Percentiles rank a stretch among this genome's conserved stretches.
Evolutionary conservation across 30 jellyfish, hydroid and myxozoan species (phyloP).

Genomic region (Turritopsis rubra): DNA sequence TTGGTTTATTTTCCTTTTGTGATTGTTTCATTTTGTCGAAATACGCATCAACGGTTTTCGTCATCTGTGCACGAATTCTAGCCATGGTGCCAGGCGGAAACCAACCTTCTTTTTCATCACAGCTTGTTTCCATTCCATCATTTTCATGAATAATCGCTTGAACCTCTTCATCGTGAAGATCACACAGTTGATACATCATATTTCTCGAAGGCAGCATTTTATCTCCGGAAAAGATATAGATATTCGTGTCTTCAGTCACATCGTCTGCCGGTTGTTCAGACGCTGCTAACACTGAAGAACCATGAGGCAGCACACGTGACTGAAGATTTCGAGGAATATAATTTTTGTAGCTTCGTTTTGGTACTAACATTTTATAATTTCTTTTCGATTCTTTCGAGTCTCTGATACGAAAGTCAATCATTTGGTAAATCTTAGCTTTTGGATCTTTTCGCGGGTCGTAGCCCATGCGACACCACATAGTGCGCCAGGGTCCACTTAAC

Average conservation of each 20-base stretch:
- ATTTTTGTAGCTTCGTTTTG: slow-evolving; percentile 21
- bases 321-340: slow-evolving; percentile 34
- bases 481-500: slow-evolving; percentile 95
- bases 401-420: slow-evolving; percentile 65
- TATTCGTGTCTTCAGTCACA: slow-evolving; percentile 2
- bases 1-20: slow-evolving; percentile 15
- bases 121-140: slow-evolving; percentile 55
- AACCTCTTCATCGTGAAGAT: slow-evolving; percentile 57
- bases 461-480: slow-evolving; percentile 86
- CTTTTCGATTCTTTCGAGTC: slow-evolving; percentile 36
- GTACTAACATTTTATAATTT: slow-evolving; percentile 25
- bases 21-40: slow-evolving; percentile 29
- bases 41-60: slow-evolving; percentile 46
- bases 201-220: slow-evolving; percentile 59
- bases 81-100: slow-evolving; percentile 47
- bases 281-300: slow-evolving; percentile 28
- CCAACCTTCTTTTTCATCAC: slow-evolving; percentile 81
- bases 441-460: slow-evolving; percentile 89
- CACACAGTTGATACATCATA: slow-evolving; percentile 85
- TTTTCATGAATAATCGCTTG: slow-evolving; percentile 35
- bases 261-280: slow-evolving; percentile 19
- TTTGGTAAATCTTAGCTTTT: slow-evolving; percentile 57
- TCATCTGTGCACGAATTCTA: slow-evolving; percentile 44
- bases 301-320: slow-evolving; percentile 16
- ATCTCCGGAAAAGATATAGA: slow-evolving; percentile 55